Conservation (phyloP, 2,113 vertebrate genomes). For the Cepphus grylle region DNA sequence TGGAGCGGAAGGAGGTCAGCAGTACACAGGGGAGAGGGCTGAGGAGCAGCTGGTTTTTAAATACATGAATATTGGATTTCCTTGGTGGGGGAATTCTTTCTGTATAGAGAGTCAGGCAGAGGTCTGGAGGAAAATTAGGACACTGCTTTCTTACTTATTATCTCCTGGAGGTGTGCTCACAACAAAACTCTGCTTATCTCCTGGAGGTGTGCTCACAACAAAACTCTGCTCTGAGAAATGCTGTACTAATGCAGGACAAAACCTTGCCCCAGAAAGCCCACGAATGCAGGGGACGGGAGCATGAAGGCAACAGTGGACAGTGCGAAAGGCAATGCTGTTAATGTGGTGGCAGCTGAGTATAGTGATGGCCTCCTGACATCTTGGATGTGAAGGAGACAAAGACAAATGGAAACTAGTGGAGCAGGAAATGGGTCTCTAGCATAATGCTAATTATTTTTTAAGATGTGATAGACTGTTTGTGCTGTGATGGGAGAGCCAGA, state of each 20-base stretch:
- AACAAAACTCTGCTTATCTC: not conserved
- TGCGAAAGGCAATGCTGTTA: rapidly evolving
- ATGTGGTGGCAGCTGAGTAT: not conserved
- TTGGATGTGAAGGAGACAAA: not conserved
- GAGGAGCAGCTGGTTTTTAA: not conserved
- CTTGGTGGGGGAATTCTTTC: not conserved
- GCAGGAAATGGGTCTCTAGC: not conserved
- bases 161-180: not conserved
- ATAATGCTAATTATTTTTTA: not conserved
- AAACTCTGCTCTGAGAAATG: not conserved
- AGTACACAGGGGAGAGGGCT: not conserved
- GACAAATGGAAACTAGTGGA: not conserved
- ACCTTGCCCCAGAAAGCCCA: not conserved
- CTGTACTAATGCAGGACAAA: not conserved
- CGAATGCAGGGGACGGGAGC: not conserved
- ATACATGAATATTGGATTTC: not conserved
- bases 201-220: not conserved
- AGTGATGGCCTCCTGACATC: not conserved
- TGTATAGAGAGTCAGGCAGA: not conserved
- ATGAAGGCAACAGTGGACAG: rapidly evolving
- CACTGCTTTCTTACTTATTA: not conserved
- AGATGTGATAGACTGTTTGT: not conserved
- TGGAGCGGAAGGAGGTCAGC: not conserved
- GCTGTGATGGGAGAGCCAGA: not conserved
- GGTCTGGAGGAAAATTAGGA: not conserved